Base-by-base conservation (phyloP, 2,888 invertebrate genomes). In the Chloroclystis v-ata region DNA sequence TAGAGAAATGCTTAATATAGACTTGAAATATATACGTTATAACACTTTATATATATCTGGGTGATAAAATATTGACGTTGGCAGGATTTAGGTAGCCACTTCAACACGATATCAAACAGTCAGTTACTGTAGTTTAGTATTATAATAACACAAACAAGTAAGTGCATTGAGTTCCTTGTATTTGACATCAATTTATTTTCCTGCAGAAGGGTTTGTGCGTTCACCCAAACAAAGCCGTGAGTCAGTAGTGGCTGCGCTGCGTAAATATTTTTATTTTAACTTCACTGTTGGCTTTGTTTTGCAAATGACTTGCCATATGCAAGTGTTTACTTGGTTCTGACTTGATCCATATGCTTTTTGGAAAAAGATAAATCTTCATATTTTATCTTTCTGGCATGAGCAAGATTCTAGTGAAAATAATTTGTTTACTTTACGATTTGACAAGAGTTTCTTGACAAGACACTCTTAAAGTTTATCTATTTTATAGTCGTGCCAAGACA, bases 241-340 rank as follows among this genome's bases (percentile, higher is more conserved):
- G 75, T 84, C 85, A 84, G 79, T 73, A 65, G 62, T 64, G 69
- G 67, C 74, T 73, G 72, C 74, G 67, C 74, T 73, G 72, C 74
- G 75, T 82, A 84, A 85, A 84, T 85, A 84, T 85, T 85, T 85
- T 85, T 84, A 83, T 84, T 83, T 82, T 69, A 74, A 66, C 69
- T 69, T 67, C 70, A 69, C 69, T 69, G 67, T 72, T 66, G 60
- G 67, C 82, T 84, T 86, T 86, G 85, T 85, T 85, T 84, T 81
- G 84, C 84, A 78, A 84, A 84, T 82, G 78, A 80, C 75, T 82
- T 73, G 76, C 68, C 65, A 57, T 61, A 65, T 65, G 64, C 62
- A 62, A 68, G 59, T 78, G 79, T 82, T 82, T 83, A 79, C 72
- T 69, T 64, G 72, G 66, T 69, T 69, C 72, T 78, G 82, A 82